These are phyloP conservation scores for Cantharis flavilabris DNA, from an alignment of 2,888 invertebrate genomes.

Conservation along the genomic window DNA sequence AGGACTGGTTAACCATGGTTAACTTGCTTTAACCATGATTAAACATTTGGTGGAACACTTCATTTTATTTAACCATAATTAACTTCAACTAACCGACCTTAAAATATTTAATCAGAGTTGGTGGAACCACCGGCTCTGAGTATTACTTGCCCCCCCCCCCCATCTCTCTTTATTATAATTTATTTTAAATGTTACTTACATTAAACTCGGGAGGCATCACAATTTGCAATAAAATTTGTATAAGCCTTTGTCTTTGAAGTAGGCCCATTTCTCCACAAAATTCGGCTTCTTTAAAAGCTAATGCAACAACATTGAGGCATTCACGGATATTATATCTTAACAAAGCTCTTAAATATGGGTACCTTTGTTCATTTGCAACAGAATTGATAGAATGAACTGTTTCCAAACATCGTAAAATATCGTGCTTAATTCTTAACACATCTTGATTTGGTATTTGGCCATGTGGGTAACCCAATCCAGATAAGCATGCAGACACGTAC, in stretches of 20 bases:
- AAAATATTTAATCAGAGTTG: too few species aligned
- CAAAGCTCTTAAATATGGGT: conserved; percentile 74
- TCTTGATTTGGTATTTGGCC: conserved; percentile 70
- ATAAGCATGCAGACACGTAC: conserved; percentile 84
- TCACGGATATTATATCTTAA: conserved; percentile 83
- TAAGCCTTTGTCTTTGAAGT: conserved; percentile 73
- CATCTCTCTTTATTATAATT: too few species aligned
- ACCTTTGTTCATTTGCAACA: conserved; percentile 65
- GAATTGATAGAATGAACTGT: conserved; percentile 69
- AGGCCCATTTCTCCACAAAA: conserved; percentile 74
- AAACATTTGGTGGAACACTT: too few species aligned
- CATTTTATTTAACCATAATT: too few species aligned
- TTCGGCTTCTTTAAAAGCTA: conserved; percentile 83
- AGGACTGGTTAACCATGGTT: too few species aligned
- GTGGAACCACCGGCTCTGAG: too few species aligned
- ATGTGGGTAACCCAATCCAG: conserved; percentile 82
- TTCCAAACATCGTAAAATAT: conserved; percentile 72
- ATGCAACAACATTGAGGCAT: conserved; percentile 81
- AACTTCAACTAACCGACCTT: too few species aligned
- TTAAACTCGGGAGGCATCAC: conserved; percentile 70
- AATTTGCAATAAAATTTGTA: conserved; percentile 77
- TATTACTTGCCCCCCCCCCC: too few species aligned
- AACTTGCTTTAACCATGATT: too few species aligned
- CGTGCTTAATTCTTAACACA: conserved; percentile 71
- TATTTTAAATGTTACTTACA: conserved; percentile 59